Base-by-base conservation (phyloP, 2,113 vertebrate species). In the Sebastes fasciatus region DNA sequence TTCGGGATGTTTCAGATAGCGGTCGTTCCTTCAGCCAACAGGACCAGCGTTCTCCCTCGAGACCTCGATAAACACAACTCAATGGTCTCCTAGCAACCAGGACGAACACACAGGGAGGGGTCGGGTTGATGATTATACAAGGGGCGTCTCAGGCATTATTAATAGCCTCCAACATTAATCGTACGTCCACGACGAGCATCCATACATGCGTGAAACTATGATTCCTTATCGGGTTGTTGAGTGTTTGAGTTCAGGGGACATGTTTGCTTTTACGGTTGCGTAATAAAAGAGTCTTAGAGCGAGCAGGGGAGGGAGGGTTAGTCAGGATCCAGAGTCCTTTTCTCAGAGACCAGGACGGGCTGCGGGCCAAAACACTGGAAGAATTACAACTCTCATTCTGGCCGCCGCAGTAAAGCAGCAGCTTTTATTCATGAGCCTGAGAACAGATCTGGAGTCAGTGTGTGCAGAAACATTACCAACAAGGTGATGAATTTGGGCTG, bases 1-100 rank as follows among this genome's bases (percentile, higher is more conserved):
- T 2, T 4, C 1, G 40, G 80, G 72, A 80, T 80, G 74, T 69
- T 88, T 82, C 67, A 75, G 77, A 88, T 85, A 48, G 71, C 86
- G 10, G 51, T 16, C 76, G 69, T 73, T 90, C 87, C 88, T 90
- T 79, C 0, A 5, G 54, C 72, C 19, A 81, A 86, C 82, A 79
- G 70, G 12, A 55, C 26, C 77, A 34, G n/a, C 8, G 40, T 48
- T 86, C 80, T 77, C 79, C 67, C 65, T 69, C 61, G 11, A 45
- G 14, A 66, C 26, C 4, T 51, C 62, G 43, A 63, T 75, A 82
- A 89, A 86, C 84, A 88, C 73, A 77, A 51, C 48, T 14, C 46
- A 8, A 2, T 3, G 1, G 86, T 90, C 62, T 74, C 91, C 80
- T 61, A 63, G 89, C 70, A 90, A 92, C 92, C 69, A 2, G 63